Base-by-base conservation (phyloP, 2,888 invertebrate genomes). In the Phortica magna region DNA sequence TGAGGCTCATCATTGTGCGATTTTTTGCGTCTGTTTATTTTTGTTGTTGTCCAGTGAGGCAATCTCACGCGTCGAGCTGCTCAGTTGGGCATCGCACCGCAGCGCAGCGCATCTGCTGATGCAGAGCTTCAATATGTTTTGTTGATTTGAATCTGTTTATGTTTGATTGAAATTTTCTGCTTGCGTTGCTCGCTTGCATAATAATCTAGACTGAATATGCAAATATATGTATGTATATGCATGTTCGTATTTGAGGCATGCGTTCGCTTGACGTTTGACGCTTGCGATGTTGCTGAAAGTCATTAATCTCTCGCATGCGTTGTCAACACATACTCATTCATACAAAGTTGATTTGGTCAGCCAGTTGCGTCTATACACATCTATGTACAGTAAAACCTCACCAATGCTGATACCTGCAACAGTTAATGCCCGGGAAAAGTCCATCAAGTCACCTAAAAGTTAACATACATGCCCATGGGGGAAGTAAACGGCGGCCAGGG, bases 1-100 rank as follows among this genome's bases (percentile, higher is more conserved):
- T 12, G 14, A 55, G 55, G 14, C 14, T n/a, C 55, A 12, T 55
- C n/a, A 14, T 14, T 17, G 17, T 17, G n/a, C n/a, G n/a, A 39
- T n/a, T 17, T 17, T 41, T 14, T 7, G 67, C 42, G 7, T 41
- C n/a, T 67, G 67, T 41, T 67, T 42, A 41, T 41, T 67, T 12
- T 42, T 55, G 1, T 55, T 17, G 14, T 2, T 41, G 17, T 67
- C 67, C 41, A 42, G 41, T 67, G 1, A 61, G 7, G 61, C 17
- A 85, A 86, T 85, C 84, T 85, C 84, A 82, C 83, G 81, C 79
- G 83, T 81, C 82, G 79, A 10, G 2, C 7, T 22, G 9, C 48
- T 2, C 9, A 9, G 48, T 14, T 48, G 6, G 43, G n/a, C n/a
- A n/a, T n/a, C n/a, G 31, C 31, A 31, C 31, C 2, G 31, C 5